These are phyloP conservation scores for Panthera uncia DNA, from an alignment of 2,113 vertebrate species.

Conservation along the genomic window DNA sequence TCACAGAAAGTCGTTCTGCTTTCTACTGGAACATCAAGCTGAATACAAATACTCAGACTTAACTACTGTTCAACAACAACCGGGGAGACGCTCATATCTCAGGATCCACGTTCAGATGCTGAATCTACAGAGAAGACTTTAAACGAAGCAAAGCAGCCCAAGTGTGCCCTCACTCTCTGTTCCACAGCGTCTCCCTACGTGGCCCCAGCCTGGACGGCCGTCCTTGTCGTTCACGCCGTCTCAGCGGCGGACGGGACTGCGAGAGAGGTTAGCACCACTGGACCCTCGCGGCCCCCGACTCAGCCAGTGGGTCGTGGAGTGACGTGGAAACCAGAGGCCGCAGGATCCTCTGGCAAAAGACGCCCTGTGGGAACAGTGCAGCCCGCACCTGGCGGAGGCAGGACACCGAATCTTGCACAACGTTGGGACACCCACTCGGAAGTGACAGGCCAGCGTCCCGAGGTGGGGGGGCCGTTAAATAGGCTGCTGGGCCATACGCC, in stretches of 20 bases:
- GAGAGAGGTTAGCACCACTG: slow-evolving; percentile 90
- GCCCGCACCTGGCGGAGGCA: slow-evolving; percentile 92
- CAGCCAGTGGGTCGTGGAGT: slow-evolving; percentile 93
- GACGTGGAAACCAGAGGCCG: slow-evolving; percentile 90
- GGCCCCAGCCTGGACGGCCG: slow-evolving; percentile 90
- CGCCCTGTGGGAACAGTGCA: slow-evolving; percentile 92
- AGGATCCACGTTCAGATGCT: slow-evolving; percentile 92
- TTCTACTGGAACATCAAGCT: neutral
- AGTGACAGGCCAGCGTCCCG: slow-evolving; percentile 91
- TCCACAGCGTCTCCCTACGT: slow-evolving; percentile 92
- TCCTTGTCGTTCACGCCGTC: slow-evolving; percentile 88
- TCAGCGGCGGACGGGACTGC: slow-evolving; percentile 92
- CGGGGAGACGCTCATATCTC: slow-evolving; percentile 92
- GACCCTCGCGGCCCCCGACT: slow-evolving; percentile 93
- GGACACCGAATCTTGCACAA: slow-evolving; percentile 93
- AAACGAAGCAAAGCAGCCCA: slow-evolving; percentile 95
- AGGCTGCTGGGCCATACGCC: slow-evolving; percentile 94
- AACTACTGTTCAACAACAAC: slow-evolving; percentile 89
- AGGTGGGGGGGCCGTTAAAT: slow-evolving; percentile 77
- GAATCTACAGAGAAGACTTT: slow-evolving; percentile 90
- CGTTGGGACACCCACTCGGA: slow-evolving; percentile 85
- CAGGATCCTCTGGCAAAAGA: slow-evolving; percentile 91
- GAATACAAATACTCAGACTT: slow-evolving; percentile 87
- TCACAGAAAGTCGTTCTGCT: neutral
- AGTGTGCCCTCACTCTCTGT: slow-evolving; percentile 91